These are phyloP conservation scores for Capromys pilorides DNA, from an alignment of 2,797 vertebrate genomes.

Conservation along the genomic window DNA sequence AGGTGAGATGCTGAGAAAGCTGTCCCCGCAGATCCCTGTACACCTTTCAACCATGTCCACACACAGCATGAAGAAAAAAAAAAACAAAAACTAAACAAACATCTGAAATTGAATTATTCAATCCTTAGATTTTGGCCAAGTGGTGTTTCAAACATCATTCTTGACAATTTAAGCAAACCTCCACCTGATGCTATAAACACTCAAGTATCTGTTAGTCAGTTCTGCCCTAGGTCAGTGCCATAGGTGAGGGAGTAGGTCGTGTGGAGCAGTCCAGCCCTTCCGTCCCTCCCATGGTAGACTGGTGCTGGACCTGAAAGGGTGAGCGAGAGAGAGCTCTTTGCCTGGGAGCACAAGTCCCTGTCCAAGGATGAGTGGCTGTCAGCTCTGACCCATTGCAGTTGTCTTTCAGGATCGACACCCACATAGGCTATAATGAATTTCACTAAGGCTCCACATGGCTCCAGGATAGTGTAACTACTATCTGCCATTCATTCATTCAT, in stretches of 20 bases:
- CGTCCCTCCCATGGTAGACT: neutral
- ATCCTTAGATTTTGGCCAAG: conserved; percentile 30
- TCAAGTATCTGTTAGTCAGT: neutral
- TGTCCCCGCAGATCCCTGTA: neutral
- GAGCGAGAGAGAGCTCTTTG: neutral
- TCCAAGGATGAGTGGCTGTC: neutral
- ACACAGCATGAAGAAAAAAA: neutral
- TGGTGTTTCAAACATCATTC: neutral
- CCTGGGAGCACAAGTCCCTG: neutral
- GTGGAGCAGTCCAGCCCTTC: too few relatives aligned
- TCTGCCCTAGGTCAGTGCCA: neutral
- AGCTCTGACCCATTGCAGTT: neutral
- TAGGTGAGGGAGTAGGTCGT: neutral
- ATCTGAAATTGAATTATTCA: neutral
- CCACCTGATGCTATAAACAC: neutral
- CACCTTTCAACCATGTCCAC: neutral
- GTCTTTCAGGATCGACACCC: neutral
- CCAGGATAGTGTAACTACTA: neutral
- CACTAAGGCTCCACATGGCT: neutral
- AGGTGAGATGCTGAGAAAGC: neutral
- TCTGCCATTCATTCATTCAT: neutral
- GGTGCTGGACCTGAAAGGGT: neutral
- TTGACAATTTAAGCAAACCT: conserved; percentile 8
- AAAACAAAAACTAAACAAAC: neutral
- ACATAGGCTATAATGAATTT: neutral